A percentile compares a stretch with the other conserved stretches of the same genome.
phyloP scores from a whole-genome alignment of 2,113 vertebrate species.

The Saiga tatarica region DNA sequence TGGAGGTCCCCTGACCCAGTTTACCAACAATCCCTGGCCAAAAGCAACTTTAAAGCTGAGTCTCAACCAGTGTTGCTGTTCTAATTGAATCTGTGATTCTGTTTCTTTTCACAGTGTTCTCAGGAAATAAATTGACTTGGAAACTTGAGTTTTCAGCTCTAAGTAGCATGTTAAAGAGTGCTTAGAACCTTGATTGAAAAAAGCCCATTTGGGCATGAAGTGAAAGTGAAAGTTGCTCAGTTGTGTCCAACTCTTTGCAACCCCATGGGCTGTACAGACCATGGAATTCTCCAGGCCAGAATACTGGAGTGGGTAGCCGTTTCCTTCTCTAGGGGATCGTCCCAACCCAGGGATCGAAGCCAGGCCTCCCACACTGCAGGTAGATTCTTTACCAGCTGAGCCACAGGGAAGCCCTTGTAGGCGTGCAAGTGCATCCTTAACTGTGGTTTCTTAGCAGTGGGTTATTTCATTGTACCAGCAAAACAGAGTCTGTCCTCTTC shows the following conservation, averaged over 20 bases:
- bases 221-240: not conserved
- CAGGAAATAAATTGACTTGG: not conserved
- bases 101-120: slow-evolving; percentile 31
- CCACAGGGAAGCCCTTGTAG: not conserved
- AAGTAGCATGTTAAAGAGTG: not conserved
- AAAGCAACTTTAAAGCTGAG: not conserved
- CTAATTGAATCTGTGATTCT: slow-evolving; percentile 13
- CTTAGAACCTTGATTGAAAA: not conserved
- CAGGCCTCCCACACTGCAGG: not conserved
- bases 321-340: not conserved
- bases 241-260: not conserved
- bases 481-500: not conserved
- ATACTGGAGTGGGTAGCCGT: not conserved
- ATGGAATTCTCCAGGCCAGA: not conserved
- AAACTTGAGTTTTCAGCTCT: slow-evolving; percentile 8
- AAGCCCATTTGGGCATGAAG: not conserved
- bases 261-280: not conserved
- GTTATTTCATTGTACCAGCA: not conserved
- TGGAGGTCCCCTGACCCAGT: not conserved
- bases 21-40: not conserved
- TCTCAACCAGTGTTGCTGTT: not conserved
- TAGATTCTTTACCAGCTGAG: not conserved
- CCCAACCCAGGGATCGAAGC: not conserved
- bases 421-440: not conserved
- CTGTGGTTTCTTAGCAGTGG: not conserved